Percentiles rank a stretch among this genome's conserved stretches.
These are phyloP conservation scores for Saguinus midas DNA, from an alignment of 2,113 vertebrate species.

Conservation along the genomic window DNA sequence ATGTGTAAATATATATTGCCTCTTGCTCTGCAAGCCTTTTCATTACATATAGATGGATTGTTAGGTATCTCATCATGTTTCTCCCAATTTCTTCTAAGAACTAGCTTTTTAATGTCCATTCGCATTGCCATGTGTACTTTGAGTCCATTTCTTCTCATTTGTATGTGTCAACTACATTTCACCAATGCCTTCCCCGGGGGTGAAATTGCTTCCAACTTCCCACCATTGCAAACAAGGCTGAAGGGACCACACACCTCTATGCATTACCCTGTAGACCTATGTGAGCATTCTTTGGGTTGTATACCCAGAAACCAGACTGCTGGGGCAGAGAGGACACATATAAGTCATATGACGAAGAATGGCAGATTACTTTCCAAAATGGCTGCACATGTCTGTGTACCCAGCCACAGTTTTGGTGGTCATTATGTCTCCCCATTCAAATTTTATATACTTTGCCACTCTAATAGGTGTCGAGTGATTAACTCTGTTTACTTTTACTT, in stretches of 20 bases:
- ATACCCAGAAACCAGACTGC: not conserved
- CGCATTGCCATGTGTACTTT: not conserved
- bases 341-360: not conserved
- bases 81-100: not conserved
- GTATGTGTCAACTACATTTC: not conserved
- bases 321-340: not conserved
- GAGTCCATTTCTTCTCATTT: not conserved
- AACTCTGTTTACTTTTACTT: not conserved
- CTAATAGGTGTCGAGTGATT: not conserved
- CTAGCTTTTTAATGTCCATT: not conserved
- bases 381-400: accelerated
- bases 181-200: accelerated
- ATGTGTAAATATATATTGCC: not conserved
- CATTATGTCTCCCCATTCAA: not conserved
- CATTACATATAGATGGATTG: not conserved
- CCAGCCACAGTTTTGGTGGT: not conserved
- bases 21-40: not conserved
- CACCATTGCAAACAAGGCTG: not conserved
- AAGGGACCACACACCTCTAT: not conserved
- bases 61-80: not conserved
- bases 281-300: not conserved
- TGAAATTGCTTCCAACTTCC: not conserved
- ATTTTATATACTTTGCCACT: not conserved
- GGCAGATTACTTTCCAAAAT: not conserved
- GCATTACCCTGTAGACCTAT: not conserved